phyloP scores from a whole-genome alignment of 2,888 invertebrate genomes.

The Agrotis exclamationis region DNA sequence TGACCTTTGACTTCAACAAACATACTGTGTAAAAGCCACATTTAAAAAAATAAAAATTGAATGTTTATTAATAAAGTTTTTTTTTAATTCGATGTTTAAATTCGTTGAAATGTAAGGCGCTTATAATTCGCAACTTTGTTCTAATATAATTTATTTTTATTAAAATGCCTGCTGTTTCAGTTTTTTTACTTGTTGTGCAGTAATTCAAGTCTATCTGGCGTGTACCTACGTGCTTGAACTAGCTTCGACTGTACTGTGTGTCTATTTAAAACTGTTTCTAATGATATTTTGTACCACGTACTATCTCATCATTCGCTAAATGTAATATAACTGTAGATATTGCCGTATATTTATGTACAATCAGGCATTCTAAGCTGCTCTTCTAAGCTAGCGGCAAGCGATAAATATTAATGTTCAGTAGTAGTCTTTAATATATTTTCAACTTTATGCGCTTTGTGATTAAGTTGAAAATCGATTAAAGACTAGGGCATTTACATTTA shows the following conservation, averaged over 20 bases:
- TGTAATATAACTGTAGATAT: background rate
- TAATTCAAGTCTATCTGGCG: conserved; percentile 44
- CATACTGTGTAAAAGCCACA: too few species aligned
- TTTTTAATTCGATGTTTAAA: background rate
- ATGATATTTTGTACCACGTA: conserved; percentile 29
- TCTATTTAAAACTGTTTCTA: conserved; percentile 38
- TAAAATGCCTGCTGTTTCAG: background rate
- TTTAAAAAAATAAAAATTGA: too few species aligned
- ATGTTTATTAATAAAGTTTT: too few species aligned
- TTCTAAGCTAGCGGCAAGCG: too few species aligned
- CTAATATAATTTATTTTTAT: background rate
- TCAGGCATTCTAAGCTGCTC: background rate
- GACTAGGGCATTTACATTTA: too few species aligned
- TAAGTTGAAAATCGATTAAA: too few species aligned
- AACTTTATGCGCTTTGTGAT: too few species aligned
- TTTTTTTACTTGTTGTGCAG: conserved; percentile 36
- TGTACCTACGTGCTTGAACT: conserved; percentile 64
- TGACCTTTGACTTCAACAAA: too few species aligned
- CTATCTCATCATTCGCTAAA: background rate
- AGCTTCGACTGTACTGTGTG: conserved; percentile 53
- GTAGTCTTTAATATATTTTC: too few species aligned
- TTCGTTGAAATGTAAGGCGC: conserved; percentile 10
- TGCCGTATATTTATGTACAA: background rate
- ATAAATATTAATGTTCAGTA: too few species aligned
- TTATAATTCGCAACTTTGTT: background rate